Base-by-base conservation (phyloP, 2,113 vertebrate species). In the Microtus pennsylvanicus region DNA sequence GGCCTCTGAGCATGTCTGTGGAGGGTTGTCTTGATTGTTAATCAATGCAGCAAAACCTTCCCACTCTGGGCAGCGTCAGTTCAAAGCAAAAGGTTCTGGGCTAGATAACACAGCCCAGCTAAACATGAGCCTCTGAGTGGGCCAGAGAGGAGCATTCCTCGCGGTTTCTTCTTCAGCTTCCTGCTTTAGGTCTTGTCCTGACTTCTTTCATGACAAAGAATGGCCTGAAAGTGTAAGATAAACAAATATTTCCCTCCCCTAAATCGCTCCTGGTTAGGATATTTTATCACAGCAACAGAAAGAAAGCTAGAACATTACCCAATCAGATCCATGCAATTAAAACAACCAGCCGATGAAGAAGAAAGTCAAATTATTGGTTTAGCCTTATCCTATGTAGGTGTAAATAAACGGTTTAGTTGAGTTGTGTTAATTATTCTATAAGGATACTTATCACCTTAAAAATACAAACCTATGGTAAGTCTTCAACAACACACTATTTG, bases 361-460 rank as follows among this genome's bases (percentile, higher is more conserved):
- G 28, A 82, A 69, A 50, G 55, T 74, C 70, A 63, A 42, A 45
- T 87, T 67, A 83, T 52, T 90, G 63, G 52, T 83, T 92, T 94
- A 38, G 58, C 55, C n/a, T 74, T 45, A 76, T 78, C 16, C 61
- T 35, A 47, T 74, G 52, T 17, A 28, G 75, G 72, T 78, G 63
- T 92, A 63, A 83, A 90, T 83, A 83, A 70, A 88, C 69, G 38
- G 35, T 22, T 70, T 17, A 75, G 5, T 47, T 16, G n/a, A 89
- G 35, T 95, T 78, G 65, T 55, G 74, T 87, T 85, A 47, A 90
- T 96, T 86, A 14, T 74, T 82, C 61, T 86, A 35, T 77, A 78
- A 76, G 87, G 3, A 2, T 33, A 45, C 63, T 85, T 89, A 13
- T 1, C 50, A 45, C 80, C 72, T 91, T 87, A 81, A 90, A 95